A percentile compares a stretch with the other conserved stretches of the same genome.
phyloP scores from a whole-genome alignment of 2,888 invertebrate species.

The Sthenelais limicola region DNA sequence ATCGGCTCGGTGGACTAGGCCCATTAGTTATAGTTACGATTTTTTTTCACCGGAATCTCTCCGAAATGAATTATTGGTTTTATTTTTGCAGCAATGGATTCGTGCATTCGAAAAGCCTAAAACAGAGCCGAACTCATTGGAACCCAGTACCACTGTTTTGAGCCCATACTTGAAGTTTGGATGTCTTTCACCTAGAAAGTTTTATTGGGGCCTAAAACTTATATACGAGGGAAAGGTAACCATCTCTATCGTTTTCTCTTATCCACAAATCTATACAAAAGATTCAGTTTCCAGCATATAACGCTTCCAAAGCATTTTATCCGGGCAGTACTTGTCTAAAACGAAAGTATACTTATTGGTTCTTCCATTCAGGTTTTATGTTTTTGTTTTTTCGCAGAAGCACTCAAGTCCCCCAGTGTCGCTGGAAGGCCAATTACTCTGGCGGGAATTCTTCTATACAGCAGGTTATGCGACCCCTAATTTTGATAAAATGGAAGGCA shows the following conservation, averaged over 20 bases:
- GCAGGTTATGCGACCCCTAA: slow-evolving; percentile 88
- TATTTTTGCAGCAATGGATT: slow-evolving; percentile 81
- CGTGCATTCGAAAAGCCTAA: slow-evolving; percentile 89
- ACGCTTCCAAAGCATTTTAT: too few species aligned
- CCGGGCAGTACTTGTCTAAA: too few species aligned
- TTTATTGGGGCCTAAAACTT: slow-evolving; percentile 84
- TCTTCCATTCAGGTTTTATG: too few species aligned
- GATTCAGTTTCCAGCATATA: neutral
- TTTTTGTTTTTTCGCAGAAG: slow-evolving; percentile 73
- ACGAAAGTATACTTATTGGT: too few species aligned
- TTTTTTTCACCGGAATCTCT: too few species aligned
- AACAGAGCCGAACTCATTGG: slow-evolving; percentile 87
- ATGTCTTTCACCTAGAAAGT: slow-evolving; percentile 85
- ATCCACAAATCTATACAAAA: neutral
- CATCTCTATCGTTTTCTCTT: neutral
- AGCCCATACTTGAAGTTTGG: slow-evolving; percentile 90
- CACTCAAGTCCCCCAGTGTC: slow-evolving; percentile 83
- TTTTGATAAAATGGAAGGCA: slow-evolving; percentile 89
- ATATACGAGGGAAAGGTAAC: slow-evolving; percentile 75
- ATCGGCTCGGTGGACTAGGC: too few species aligned
- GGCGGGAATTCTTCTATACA: slow-evolving; percentile 92
- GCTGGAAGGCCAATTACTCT: slow-evolving; percentile 87
- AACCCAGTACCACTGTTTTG: slow-evolving; percentile 87
- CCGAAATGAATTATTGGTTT: too few species aligned
- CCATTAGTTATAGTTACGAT: too few species aligned